A percentile compares a stretch with the other conserved stretches of the same genome.
Conservation (phyloP, 2,797 vertebrate genomes). For the Urosaurus nigricauda region DNA sequence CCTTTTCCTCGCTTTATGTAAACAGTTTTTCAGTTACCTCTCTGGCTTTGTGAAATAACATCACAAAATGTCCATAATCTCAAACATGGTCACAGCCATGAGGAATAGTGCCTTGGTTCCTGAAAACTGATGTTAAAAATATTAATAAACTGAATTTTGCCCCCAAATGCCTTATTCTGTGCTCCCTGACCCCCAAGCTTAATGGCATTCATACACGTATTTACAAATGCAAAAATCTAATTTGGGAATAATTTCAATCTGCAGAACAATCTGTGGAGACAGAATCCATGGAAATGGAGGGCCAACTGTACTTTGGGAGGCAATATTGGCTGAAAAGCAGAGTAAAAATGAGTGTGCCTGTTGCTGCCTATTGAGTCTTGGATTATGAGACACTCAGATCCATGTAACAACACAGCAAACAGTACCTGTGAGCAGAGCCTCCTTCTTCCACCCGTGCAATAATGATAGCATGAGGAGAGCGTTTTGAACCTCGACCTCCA, state of each 20-base stretch:
- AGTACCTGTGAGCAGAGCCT: conserved; percentile 92
- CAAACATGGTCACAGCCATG: not conserved
- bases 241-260: too few species aligned
- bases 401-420: accelerated
- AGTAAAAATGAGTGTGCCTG: too few species aligned
- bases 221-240: too few species aligned
- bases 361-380: not conserved
- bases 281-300: too few species aligned
- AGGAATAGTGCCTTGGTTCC: not conserved
- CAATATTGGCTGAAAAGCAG: not conserved
- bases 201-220: not conserved
- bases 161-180: not conserved
- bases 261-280: too few species aligned
- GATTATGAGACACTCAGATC: not conserved
- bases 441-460: conserved; percentile 92
- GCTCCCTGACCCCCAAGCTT: not conserved
- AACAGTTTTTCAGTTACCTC: not conserved
- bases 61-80: not conserved
- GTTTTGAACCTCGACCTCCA: conserved; percentile 93
- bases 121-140: not conserved
- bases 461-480: conserved; percentile 92
- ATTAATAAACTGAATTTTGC: too few species aligned
- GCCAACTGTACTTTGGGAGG: not conserved
- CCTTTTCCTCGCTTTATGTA: too few species aligned
- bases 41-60: not conserved